Evolutionary conservation across 2,797 vertebrate species (phyloP).

Genomic region (Muraenolepis orangiensis): DNA sequence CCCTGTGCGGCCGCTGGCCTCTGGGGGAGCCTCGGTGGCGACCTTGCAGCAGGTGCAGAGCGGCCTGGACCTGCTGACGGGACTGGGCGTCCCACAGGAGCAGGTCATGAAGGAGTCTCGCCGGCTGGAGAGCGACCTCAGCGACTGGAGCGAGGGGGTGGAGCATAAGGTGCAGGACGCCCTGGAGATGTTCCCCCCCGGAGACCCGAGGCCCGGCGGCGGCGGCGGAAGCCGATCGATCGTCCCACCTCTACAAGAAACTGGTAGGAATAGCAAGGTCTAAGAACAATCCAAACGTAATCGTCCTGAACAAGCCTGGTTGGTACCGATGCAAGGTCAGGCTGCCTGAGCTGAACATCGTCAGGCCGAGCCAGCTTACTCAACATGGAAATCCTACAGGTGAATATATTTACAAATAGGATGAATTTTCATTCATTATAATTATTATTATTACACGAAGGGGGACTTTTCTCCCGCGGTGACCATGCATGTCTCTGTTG

Average conservation of each 20-base stretch:
- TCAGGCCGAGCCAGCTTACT: conserved; percentile 45
- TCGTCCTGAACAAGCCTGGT: conserved; percentile 25
- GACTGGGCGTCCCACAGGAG: conserved; percentile 84
- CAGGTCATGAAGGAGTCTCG: conserved; percentile 80
- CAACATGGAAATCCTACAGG: conserved; percentile 27
- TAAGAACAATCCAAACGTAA: neutral
- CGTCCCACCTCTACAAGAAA: no score
- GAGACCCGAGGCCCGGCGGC: conserved; percentile 67
- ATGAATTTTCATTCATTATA: neutral
- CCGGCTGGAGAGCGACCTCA: conserved; percentile 89
- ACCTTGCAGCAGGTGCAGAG: conserved; percentile 78
- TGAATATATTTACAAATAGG: conserved; percentile 4
- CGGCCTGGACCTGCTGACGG: conserved; percentile 82
- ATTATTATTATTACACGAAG: neutral
- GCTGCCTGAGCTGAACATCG: conserved; percentile 46
- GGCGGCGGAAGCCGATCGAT: conserved; percentile 40
- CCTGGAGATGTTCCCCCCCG: conserved; percentile 80
- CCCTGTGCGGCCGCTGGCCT: conserved; percentile 72
- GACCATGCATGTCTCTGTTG: conserved; percentile 33
- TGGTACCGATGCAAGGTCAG: conserved; percentile 59
- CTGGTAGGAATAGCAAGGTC: conserved; percentile 37
- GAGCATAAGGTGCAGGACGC: conserved; percentile 86
- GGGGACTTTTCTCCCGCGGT: conserved; percentile 11
- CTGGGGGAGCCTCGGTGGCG: conserved; percentile 53
- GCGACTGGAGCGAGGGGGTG: conserved; percentile 91